Evolutionary conservation across 2,888 invertebrate species (phyloP).

Genomic region (Andrena flavipes): DNA sequence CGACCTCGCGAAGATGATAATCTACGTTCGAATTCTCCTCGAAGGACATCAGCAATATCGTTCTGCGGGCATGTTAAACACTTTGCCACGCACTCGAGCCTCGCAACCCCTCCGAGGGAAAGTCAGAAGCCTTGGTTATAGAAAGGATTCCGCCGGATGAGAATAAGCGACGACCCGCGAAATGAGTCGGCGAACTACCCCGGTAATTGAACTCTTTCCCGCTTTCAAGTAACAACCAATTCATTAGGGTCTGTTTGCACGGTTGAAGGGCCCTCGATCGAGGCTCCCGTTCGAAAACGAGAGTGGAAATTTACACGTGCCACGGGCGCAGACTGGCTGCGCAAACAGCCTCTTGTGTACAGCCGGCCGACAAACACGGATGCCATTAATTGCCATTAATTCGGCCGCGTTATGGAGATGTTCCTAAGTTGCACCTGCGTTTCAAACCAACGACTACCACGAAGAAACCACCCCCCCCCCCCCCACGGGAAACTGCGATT

Average conservation of each 20-base stretch:
- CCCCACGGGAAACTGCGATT: background rate
- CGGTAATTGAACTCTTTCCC: constrained; percentile 47
- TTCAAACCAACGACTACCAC: background rate
- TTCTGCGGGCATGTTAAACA: background rate
- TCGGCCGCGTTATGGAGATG: constrained; percentile 50
- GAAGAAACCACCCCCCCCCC: constrained; percentile 23
- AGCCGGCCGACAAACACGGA: constrained; percentile 59
- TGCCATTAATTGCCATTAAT: constrained; percentile 69
- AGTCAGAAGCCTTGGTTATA: constrained; percentile 29
- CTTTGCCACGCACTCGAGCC: background rate
- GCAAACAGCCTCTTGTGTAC: constrained; percentile 47
- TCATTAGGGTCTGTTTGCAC: constrained; percentile 75
- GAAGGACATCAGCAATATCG: background rate
- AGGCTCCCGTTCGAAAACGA: constrained; percentile 58
- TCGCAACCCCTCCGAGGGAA: background rate
- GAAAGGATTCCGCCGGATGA: constrained; percentile 16
- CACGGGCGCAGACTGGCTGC: constrained; percentile 25
- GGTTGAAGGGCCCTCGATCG: constrained; percentile 61
- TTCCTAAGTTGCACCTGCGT: constrained; percentile 20
- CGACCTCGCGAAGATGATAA: background rate
- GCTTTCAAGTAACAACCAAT: constrained; percentile 68
- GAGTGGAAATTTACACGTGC: constrained; percentile 59
- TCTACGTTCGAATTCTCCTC: background rate
- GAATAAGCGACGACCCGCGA: constrained; percentile 14
- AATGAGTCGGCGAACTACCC: background rate